Conservation (phyloP, 2,113 vertebrate species). For the pig (Sus scrofa) region DNA sequence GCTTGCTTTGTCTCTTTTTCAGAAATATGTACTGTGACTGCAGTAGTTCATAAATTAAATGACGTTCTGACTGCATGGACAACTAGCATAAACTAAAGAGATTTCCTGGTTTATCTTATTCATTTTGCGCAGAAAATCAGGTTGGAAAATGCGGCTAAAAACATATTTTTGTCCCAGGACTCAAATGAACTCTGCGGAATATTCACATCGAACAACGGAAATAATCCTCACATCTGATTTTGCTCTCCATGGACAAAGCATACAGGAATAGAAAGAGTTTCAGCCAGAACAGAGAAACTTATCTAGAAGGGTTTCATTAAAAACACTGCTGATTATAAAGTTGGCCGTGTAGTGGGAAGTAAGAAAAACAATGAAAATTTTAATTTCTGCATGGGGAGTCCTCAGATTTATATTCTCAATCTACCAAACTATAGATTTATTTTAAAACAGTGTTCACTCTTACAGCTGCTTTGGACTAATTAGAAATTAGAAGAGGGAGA, state of each 20-base stretch:
- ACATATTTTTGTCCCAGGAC: neutral
- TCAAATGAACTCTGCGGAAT: neutral
- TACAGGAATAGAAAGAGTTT: neutral
- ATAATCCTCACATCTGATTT: neutral
- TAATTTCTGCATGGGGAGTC: neutral
- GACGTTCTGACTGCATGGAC: neutral
- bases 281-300: neutral
- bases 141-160: neutral
- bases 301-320: neutral
- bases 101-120: neutral
- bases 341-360: neutral
- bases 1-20: neutral
- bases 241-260: neutral
- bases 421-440: neutral
- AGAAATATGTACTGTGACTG: neutral
- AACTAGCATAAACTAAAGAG: too few relatives aligned
- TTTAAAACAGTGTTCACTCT: neutral
- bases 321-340: neutral
- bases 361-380: conserved; percentile 18
- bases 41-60: neutral
- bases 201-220: neutral
- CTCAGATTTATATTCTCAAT: neutral
- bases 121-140: conserved; percentile 12
- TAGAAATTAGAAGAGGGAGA: neutral
- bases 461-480: neutral